Evolutionary conservation across 2,888 invertebrate genomes (phyloP).

Genomic region (Scelioninae gen. 2): DNA sequence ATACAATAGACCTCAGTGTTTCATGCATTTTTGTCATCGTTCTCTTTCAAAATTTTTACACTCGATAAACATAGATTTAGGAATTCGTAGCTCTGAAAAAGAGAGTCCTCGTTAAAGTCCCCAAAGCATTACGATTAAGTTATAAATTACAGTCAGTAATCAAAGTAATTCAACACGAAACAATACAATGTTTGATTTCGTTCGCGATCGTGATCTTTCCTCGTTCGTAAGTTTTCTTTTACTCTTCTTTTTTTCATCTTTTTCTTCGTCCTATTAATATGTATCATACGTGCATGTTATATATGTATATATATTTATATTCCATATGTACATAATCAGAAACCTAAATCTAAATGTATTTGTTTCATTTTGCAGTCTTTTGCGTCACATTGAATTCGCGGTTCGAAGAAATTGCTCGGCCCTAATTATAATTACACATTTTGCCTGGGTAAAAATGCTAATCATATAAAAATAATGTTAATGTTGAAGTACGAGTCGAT

Average conservation of each 20-base stretch:
- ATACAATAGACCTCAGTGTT: constrained; percentile 63
- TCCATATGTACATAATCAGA: constrained; percentile 63
- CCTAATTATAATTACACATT: constrained; percentile 37
- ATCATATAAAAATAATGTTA: constrained; percentile 26
- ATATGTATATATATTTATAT: constrained; percentile 51
- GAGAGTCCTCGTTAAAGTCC: constrained; percentile 58
- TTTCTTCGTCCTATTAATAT: constrained; percentile 30
- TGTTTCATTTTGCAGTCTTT: constrained; percentile 63
- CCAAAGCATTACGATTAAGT: constrained; percentile 62
- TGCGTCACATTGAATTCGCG: constrained; percentile 63
- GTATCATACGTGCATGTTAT: constrained; percentile 42
- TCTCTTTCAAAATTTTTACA: constrained; percentile 57
- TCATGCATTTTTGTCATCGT: constrained; percentile 19
- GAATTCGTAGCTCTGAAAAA: constrained; percentile 60
- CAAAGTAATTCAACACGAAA: constrained; percentile 55
- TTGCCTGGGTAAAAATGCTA: constrained; percentile 29
- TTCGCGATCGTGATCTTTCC: constrained; percentile 53
- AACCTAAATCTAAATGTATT: constrained; percentile 54
- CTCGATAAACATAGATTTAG: constrained; percentile 62
- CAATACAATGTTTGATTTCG: constrained; percentile 61
- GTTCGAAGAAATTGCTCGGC: constrained; percentile 52
- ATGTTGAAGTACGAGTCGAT: constrained; percentile 10
- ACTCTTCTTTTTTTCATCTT: constrained; percentile 6
- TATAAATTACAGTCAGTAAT: constrained; percentile 60
- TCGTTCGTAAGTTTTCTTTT: constrained; percentile 14